These are phyloP conservation scores for Cryptotis parvus DNA, from an alignment of 2,113 vertebrate genomes.

Conservation along the genomic window DNA sequence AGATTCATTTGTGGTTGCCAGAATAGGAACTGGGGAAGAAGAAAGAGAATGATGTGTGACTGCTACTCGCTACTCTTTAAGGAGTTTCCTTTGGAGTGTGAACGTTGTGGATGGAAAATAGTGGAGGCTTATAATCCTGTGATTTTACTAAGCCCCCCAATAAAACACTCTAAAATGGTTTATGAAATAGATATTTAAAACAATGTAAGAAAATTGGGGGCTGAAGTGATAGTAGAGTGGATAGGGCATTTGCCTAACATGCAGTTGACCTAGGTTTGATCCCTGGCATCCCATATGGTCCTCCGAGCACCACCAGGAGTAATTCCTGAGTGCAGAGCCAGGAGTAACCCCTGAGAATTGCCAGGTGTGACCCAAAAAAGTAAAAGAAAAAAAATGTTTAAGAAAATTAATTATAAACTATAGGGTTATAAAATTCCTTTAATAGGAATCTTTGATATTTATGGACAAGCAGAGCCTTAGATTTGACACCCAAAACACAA, in stretches of 20 bases:
- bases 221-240: too few relatives aligned
- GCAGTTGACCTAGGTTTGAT: too few relatives aligned
- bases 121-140: background rate
- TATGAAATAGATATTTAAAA: background rate
- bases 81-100: background rate
- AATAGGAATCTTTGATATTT: background rate
- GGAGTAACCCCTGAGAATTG: too few relatives aligned
- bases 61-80: too few relatives aligned
- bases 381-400: too few relatives aligned
- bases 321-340: too few relatives aligned
- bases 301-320: too few relatives aligned
- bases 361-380: too few relatives aligned
- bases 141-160: background rate
- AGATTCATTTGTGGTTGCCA: background rate
- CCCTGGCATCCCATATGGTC: too few relatives aligned
- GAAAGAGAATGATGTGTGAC: background rate
- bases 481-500: background rate
- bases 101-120: background rate
- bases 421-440: background rate
- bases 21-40: background rate
- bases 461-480: background rate
- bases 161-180: background rate
- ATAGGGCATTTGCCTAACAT: too few relatives aligned
- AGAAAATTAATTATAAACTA: background rate
- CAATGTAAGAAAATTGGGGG: background rate